Evolutionary conservation across 2,888 invertebrate species (phyloP).

Genomic region (Xanthia togata): DNA sequence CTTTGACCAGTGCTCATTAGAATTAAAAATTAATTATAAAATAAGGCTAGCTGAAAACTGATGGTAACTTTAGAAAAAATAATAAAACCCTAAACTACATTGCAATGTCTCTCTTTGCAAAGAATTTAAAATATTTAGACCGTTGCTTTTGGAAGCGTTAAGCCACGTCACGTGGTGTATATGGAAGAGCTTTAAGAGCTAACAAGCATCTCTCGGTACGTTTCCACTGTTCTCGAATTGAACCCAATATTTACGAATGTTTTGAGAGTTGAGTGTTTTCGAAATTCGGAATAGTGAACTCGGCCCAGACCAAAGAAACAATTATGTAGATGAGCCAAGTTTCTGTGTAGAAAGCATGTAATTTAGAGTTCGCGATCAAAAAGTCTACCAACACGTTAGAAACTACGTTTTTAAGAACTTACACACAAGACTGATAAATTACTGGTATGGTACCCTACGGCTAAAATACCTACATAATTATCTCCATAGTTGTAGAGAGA

Average conservation of each 20-base stretch:
- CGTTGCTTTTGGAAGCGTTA: slow-evolving; percentile 74
- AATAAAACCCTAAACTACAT: slow-evolving; percentile 82
- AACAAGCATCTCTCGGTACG: slow-evolving; percentile 53
- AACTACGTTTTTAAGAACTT: slow-evolving; percentile 36
- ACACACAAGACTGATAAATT: slow-evolving; percentile 42
- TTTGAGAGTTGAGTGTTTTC: slow-evolving; percentile 26
- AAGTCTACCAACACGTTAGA: slow-evolving; percentile 38
- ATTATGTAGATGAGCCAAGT: slow-evolving; percentile 57
- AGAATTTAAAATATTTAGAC: slow-evolving; percentile 76
- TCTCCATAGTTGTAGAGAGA: slow-evolving; percentile 62
- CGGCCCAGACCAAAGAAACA: slow-evolving; percentile 55
- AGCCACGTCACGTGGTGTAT: slow-evolving; percentile 55
- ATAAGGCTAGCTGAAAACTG: slow-evolving; percentile 89
- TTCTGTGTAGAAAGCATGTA: slow-evolving; percentile 33
- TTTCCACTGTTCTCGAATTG: slow-evolving; percentile 38
- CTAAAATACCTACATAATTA: slow-evolving; percentile 62
- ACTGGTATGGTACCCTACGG: slow-evolving; percentile 47
- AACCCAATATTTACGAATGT: slow-evolving; percentile 22
- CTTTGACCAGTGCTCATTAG: slow-evolving; percentile 79
- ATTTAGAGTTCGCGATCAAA: slow-evolving; percentile 31
- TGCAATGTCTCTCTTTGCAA: slow-evolving; percentile 85
- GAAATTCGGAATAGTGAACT: slow-evolving; percentile 44
- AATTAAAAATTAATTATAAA: slow-evolving; percentile 82
- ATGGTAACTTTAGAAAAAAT: slow-evolving; percentile 88
- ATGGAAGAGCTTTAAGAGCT: slow-evolving; percentile 65